Evolutionary conservation across 2,113 vertebrate genomes (phyloP), one percentile per base, ranked within the genome.

Genomic region (Baryphthengus martii): DNA sequence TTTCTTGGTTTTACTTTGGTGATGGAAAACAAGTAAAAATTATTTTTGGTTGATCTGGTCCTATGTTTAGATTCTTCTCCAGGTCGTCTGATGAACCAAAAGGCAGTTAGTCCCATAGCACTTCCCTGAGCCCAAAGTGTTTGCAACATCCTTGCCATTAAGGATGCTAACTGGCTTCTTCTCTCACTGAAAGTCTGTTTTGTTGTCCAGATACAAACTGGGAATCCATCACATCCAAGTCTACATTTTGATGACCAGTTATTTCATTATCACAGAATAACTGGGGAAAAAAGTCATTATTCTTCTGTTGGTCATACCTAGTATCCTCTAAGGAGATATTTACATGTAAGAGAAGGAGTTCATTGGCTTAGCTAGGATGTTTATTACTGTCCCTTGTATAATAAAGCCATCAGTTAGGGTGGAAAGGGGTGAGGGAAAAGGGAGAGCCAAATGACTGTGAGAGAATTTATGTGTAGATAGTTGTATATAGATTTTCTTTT

Each of bases 391-490:
- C 89, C 49, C 49, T 89, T 83, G 88, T 37, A 90, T 78, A 86
- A 91, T 91, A 93, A 95, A 91, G 85, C 49, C 62, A 78, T 93
- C 90, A 92, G 72, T 89, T 90, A 83, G 45, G 44, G 44, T 55
- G 33, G 73, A 85, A 93, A 83, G 61, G 76, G 66, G 21, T 0
- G 2, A 93, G 42, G 71, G 72, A 94, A 62, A 95, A 76, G 21
- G 73, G 73, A 90, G 61, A 94, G 45, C 50, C 78, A 90, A 81
- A 84, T 72, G 78, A 66, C 33, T n/a, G 44, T 3, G 11, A 76
- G 73, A 88, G 68, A 94, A 96, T 94, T 92, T 93, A 82, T 95
- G 88, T 14, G 24, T 72, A 76, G 79, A 93, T 96, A 89, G 74
- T 62, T 80, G 85, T 50, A 63, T 87, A 75, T 62, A 86, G 75